These are phyloP conservation scores for Linepithema humile DNA, from an alignment of 1,140 invertebrate genomes.

Conservation along the genomic window DNA sequence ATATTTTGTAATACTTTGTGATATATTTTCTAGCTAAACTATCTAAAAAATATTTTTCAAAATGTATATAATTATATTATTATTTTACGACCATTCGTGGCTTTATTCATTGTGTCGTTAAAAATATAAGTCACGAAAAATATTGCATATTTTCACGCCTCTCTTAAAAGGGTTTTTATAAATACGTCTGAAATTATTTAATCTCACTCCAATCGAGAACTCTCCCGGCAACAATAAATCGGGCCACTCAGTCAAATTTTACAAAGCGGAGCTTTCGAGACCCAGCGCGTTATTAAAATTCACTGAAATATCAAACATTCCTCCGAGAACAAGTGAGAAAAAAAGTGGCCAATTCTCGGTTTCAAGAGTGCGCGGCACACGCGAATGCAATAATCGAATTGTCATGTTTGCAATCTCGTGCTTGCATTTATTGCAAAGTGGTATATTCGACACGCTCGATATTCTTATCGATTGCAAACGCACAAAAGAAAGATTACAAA, in stretches of 20 bases:
- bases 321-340: background rate
- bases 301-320: constrained; percentile 10
- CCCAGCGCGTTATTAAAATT: constrained; percentile 11
- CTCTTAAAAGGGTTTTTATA: background rate
- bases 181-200: background rate
- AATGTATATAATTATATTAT: too few species aligned
- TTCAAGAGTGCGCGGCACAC: background rate
- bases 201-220: background rate
- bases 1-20: background rate
- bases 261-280: background rate
- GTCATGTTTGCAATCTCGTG: background rate
- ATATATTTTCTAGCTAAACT: too few species aligned
- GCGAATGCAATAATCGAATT: constrained; percentile 21
- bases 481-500: background rate
- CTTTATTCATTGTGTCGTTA: too few species aligned
- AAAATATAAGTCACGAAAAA: background rate
- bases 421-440: constrained; percentile 5
- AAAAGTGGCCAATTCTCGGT: background rate
- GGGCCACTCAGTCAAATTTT: background rate
- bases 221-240: constrained; percentile 1
- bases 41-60: too few species aligned
- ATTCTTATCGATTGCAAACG: background rate
- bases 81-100: too few species aligned
- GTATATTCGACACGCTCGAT: background rate
- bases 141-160: background rate